Conservation (phyloP, 2,797 vertebrate genomes). For the Xiphorhynchus erythropygius region DNA sequence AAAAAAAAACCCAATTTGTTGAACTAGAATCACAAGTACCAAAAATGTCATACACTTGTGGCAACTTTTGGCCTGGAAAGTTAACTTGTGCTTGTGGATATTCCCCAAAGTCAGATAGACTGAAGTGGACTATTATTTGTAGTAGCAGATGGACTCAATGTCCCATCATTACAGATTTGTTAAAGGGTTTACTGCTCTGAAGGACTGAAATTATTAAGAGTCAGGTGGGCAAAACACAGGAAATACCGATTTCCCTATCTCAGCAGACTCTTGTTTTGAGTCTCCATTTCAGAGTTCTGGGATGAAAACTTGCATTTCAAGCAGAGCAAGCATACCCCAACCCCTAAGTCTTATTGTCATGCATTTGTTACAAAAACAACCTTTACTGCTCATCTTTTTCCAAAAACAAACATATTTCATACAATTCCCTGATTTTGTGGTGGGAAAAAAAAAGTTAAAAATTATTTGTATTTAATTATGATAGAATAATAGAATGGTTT, state of each 20-base stretch:
- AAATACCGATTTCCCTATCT: background rate
- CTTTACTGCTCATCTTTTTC: background rate
- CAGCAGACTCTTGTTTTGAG: background rate
- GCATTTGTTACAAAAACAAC: background rate
- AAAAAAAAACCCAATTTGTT: background rate
- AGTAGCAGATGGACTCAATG: background rate
- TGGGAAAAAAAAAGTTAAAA: background rate
- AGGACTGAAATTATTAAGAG: background rate
- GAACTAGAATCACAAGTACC: background rate
- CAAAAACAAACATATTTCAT: background rate
- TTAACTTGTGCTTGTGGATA: background rate
- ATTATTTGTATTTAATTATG: background rate
- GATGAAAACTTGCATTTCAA: background rate
- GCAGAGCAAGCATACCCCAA: rapidly evolving
- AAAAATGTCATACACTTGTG: background rate
- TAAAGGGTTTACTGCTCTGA: background rate
- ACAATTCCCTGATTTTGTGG: rapidly evolving
- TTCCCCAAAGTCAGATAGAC: background rate
- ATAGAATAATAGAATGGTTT: background rate
- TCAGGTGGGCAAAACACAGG: background rate
- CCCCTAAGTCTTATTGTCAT: background rate
- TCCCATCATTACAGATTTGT: background rate
- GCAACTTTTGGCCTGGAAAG: background rate
- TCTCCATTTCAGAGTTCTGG: background rate
- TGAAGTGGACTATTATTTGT: background rate